These are phyloP conservation scores for Tipula lateralis DNA, from an alignment of 2,888 invertebrate genomes.

Conservation along the genomic window DNA sequence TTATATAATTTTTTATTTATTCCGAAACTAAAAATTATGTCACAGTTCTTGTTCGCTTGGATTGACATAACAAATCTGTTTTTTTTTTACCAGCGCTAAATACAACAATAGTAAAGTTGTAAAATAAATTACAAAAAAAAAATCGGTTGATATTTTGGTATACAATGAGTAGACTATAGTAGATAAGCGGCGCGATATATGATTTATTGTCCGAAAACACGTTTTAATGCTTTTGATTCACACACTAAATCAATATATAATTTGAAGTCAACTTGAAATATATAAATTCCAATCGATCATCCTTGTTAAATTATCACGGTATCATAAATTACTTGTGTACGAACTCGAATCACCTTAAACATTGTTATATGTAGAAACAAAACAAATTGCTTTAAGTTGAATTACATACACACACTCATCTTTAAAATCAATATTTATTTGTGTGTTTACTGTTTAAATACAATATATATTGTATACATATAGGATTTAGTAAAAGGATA, in stretches of 20 bases:
- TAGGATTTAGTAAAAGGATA: no score
- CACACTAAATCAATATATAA: neutral
- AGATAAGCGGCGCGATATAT: neutral
- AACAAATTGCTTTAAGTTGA: no score
- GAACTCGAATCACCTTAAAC: neutral
- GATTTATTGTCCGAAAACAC: neutral
- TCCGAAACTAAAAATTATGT: neutral
- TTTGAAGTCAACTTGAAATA: neutral
- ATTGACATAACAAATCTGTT: constrained; percentile 11
- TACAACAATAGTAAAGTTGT: neutral
- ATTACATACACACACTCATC: neutral
- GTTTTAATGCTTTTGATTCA: neutral
- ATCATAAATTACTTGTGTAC: neutral
- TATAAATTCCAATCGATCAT: constrained; percentile 6
- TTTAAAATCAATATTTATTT: neutral
- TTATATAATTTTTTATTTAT: neutral
- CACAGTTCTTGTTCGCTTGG: neutral
- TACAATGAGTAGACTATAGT: neutral
- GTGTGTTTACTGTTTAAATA: no score
- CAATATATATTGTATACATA: no score
- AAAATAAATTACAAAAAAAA: neutral
- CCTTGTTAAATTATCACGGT: neutral
- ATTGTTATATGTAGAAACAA: neutral
- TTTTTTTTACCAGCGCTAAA: neutral
- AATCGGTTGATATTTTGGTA: neutral